Conservation (phyloP, 2,888 invertebrate species). For the Brachyptera risi region DNA sequence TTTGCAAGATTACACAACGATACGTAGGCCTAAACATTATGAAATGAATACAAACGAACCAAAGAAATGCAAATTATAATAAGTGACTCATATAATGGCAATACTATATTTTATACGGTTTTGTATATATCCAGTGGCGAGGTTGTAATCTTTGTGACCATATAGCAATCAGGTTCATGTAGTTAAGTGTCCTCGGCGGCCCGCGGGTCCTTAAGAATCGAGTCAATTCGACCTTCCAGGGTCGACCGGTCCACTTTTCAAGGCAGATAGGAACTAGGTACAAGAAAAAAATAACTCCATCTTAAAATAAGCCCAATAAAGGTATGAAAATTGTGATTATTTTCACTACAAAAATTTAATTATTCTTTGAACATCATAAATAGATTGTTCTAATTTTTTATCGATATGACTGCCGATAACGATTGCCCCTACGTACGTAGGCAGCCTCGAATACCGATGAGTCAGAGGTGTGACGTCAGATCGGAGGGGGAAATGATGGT, state of each 20-base stretch:
- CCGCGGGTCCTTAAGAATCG: not conserved
- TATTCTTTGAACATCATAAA: too few relatives aligned
- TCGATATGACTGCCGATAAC: not conserved
- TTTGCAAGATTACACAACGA: too few relatives aligned
- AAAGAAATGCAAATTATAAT: too few relatives aligned
- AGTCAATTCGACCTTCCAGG: conserved; percentile 2
- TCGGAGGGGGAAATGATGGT: conserved; percentile 7
- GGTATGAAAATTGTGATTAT: not conserved
- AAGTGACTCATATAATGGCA: too few relatives aligned
- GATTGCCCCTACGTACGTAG: conserved; percentile 14
- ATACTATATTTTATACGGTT: too few relatives aligned
- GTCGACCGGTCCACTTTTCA: conserved; percentile 7
- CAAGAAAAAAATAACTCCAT: not conserved
- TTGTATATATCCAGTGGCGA: too few relatives aligned
- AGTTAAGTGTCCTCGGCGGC: conserved; percentile 10
- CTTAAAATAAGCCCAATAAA: too few relatives aligned
- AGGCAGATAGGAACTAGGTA: conserved; percentile 1
- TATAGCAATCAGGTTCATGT: too few relatives aligned
- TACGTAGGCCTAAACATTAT: too few relatives aligned
- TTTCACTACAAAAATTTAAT: too few relatives aligned
- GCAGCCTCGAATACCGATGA: not conserved
- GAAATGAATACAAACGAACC: too few relatives aligned
- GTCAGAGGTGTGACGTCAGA: conserved; percentile 13
- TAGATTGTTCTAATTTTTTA: not conserved
- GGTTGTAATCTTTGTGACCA: too few relatives aligned